These are phyloP conservation scores for Itoplectis maculator DNA, from an alignment of 2,888 invertebrate species.

Conservation along the genomic window DNA sequence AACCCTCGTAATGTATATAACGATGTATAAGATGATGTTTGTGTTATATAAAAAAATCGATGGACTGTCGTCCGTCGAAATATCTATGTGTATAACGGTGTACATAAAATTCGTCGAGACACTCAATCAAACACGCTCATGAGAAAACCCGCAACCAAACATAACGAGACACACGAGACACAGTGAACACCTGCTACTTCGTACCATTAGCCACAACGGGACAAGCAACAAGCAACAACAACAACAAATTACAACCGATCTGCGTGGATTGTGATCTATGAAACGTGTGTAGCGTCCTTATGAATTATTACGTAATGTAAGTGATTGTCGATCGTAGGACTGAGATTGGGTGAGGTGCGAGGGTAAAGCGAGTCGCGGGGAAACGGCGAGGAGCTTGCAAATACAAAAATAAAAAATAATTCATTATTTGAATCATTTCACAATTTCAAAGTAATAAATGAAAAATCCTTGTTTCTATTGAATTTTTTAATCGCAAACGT, in stretches of 20 bases:
- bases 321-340: background rate
- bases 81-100: background rate
- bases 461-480: no score
- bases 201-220: no score
- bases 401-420: no score
- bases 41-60: no score
- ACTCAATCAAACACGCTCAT: background rate
- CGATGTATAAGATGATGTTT: no score
- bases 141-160: conserved; percentile 2
- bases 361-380: background rate
- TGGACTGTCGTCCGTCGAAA: background rate
- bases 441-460: no score
- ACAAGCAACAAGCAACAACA: background rate
- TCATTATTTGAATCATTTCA: no score
- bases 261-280: no score
- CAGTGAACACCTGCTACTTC: conserved; percentile 5
- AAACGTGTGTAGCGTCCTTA: no score
- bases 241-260: background rate
- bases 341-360: background rate
- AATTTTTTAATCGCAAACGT: no score
- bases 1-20: no score
- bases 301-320: background rate
- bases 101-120: background rate
- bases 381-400: background rate
- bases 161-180: background rate